Base-by-base conservation (phyloP, 35 echinoderm and acorn worm species). In the Diadema setosum region DNA sequence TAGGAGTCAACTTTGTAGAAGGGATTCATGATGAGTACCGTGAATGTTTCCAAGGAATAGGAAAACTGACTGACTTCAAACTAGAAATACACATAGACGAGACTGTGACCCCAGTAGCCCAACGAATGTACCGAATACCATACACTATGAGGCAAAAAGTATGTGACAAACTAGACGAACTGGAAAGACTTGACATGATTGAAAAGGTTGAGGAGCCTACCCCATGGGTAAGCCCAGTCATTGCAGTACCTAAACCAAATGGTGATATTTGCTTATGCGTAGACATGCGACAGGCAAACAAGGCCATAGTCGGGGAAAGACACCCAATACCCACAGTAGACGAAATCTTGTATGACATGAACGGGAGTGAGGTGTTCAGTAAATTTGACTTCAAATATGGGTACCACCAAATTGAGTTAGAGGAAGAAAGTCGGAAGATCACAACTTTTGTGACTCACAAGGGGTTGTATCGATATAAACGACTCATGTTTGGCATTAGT, bases 321-420 rank as follows among this genome's bases (percentile, higher is more conserved):
- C 83, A 90, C 46, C 89, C 84, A 25, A 95, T 95, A 20, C 93
- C 93, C 8, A 95, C 88, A 42, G 93, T 95, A 8, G 89, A 95
- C 45, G 89, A 91, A 46, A 73, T 91, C 24, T 61, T 95, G 76
- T 88, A 91, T 33, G 50, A 86, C 16, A 91, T 94, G 88, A 94
- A 91, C 82, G 52, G 82, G 55, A 63, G 63, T 26, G 43, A 67
- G 63, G 83, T 94, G 18, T 94, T 94, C 37, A 91, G 87, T 30
- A 95, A 91, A 75, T 41, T 95, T n/a, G 83, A 95, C 56, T 43
- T 95, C 16, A 95, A 84, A 74, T 87, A 88, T 18, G 83, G 84
- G 15, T 95, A 95, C 42, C 93, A 91, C 27, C 93, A 91, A 80
- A 73, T 95, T 73, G 89, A 95, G 52, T 44, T 95, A 37, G 89